Percentiles rank a stretch among this genome's conserved stretches.
Conservation (phyloP, 2,888 invertebrate genomes). For the Linhomoeus sp. region DNA sequence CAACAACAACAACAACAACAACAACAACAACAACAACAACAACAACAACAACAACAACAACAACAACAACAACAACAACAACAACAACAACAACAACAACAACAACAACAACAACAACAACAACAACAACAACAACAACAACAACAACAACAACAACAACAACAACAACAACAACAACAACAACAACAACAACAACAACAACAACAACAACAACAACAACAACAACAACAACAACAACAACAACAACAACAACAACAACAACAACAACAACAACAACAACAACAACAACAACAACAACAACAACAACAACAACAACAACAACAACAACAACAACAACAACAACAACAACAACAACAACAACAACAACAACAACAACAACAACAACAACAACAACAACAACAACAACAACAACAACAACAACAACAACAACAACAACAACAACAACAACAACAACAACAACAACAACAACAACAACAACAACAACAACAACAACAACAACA, state of each 20-base stretch:
- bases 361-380: not conserved
- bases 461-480: not conserved
- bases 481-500: not conserved
- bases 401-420: not conserved
- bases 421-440: not conserved
- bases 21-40: not conserved
- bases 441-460: not conserved
- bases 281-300: not conserved
- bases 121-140: not conserved
- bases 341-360: not conserved
- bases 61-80: constrained; percentile 2
- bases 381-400: not conserved
- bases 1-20: not conserved
- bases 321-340: not conserved
- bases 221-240: not conserved
- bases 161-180: not conserved
- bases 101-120: not conserved
- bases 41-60: constrained; percentile 1
- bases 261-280: not conserved
- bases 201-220: not conserved
- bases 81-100: not conserved
- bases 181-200: not conserved
- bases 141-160: not conserved
- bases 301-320: not conserved
- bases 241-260: not conserved